Base-by-base conservation (phyloP, 2,797 vertebrate species). In the Sebastes wilsoni region DNA sequence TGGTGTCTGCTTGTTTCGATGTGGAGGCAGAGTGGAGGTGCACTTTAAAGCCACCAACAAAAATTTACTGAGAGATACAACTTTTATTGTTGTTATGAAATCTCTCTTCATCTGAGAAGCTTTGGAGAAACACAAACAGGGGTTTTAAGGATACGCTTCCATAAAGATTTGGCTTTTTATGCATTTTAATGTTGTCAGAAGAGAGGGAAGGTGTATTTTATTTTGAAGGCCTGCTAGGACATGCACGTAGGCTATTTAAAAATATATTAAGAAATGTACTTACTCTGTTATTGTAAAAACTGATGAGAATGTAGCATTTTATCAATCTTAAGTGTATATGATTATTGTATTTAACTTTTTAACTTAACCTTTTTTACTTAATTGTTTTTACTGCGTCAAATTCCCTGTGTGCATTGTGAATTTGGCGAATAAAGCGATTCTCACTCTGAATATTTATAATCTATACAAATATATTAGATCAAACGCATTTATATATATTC, bases 1-100 rank as follows among this genome's bases (percentile, higher is more conserved):
- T 83, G 95, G 93, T 94, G 94, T 95, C 92, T 89, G 94, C 89
- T 92, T 94, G 92, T 91, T 91, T 93, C 87, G 81, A 86, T 42
- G 58, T 16, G 61, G 54, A 65, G 27, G 72, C 38, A 10, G 70
- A 10, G 9, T 90, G 71, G 59, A 30, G 38, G 27, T 18, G 68
- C 59, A 8, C 52, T 59, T 36, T 3, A 14, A 64, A 18, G 65
- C 20, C 14, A 16, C 38, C 38, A 16, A 83, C 18, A 30, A 6
- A 34, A 2, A 3, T 9, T 12, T 13, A 42, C 4, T 25, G 34
- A 52, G 4, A 30, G 7, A 65, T 2, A 0, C 3, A 36, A 34
- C 13, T 16, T 59, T 2, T 18, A 36, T 1, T 9, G 12, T 20
- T n/a, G 71, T 20, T 38, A 1, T 6, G 2, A 5, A 16, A 42